Percentiles rank a stretch among this genome's conserved stretches.
Evolutionary conservation across 2,888 invertebrate species (phyloP).

Genomic region (Brenthis daphne): DNA sequence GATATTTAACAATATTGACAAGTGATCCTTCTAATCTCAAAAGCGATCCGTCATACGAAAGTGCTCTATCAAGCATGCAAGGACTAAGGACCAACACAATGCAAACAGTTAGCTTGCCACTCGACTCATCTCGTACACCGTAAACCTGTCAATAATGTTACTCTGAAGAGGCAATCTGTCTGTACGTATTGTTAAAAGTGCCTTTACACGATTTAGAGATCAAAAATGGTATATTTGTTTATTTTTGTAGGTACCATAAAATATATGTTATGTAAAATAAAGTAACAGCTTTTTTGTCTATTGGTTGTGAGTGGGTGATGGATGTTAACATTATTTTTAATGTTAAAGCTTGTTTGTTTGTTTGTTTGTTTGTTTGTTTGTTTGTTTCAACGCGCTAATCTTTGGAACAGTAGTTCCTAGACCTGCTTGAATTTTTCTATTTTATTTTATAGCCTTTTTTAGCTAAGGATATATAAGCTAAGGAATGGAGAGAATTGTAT

Average conservation of each 20-base stretch:
- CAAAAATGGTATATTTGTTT: not conserved
- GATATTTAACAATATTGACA: conserved; percentile 30
- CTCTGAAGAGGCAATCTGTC: conserved; percentile 24
- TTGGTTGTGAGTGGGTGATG: not conserved
- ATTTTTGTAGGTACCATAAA: too few relatives aligned
- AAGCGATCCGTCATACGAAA: conserved; percentile 42
- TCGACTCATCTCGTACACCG: conserved; percentile 25
- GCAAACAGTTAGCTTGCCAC: conserved; percentile 39
- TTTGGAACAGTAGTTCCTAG: too few relatives aligned
- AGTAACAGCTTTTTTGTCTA: not conserved
- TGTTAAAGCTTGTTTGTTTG: too few relatives aligned
- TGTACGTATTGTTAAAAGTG: conserved; percentile 19
- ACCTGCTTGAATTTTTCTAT: too few relatives aligned
- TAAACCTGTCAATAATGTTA: conserved; percentile 33
- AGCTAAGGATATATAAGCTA: too few relatives aligned
- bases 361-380: too few relatives aligned
- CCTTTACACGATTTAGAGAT: conserved; percentile 6
- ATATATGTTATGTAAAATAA: too few relatives aligned
- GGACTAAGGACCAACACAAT: conserved; percentile 45
- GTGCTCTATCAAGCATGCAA: conserved; percentile 45
- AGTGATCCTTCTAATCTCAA: conserved; percentile 33
- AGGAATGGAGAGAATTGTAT: not conserved
- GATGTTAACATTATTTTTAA: too few relatives aligned
- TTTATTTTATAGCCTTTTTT: not conserved
- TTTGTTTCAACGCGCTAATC: too few relatives aligned